Conservation (phyloP, 2,113 vertebrate species). For the Symphodus melops region DNA sequence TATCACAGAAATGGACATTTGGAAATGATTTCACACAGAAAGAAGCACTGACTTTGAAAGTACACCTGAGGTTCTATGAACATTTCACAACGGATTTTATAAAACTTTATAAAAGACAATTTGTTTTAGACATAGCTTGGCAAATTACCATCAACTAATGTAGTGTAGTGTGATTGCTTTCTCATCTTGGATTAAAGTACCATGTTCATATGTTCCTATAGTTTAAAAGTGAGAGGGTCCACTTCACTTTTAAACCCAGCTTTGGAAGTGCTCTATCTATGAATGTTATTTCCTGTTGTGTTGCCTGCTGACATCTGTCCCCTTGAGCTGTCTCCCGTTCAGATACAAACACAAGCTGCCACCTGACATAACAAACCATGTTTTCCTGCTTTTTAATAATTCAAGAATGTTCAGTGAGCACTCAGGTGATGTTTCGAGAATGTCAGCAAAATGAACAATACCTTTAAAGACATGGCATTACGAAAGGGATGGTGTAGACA, state of each 20-base stretch:
- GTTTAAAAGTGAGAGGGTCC: neutral
- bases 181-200: constrained; percentile 3
- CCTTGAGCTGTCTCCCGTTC: neutral
- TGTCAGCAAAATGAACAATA: constrained; percentile 21
- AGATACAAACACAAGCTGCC: constrained; percentile 40
- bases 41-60: neutral
- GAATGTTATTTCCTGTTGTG: constrained; percentile 48
- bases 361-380: constrained; percentile 40
- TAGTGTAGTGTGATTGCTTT: neutral
- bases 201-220: neutral
- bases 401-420: constrained; percentile 21
- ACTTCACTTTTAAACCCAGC: constrained; percentile 10
- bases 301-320: constrained; percentile 24
- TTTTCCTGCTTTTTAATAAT: constrained; percentile 35
- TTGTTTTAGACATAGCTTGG: neutral
- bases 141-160: neutral
- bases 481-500: constrained; percentile 13
- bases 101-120: neutral
- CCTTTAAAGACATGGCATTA: constrained; percentile 11
- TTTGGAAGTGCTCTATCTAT: neutral
- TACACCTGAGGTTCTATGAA: neutral
- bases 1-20: neutral
- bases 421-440: constrained; percentile 10
- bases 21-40: constrained; percentile 4
- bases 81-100: constrained; percentile 1